Base-by-base conservation (phyloP, 1,140 invertebrate genomes). In the Nomia melanderi region DNA sequence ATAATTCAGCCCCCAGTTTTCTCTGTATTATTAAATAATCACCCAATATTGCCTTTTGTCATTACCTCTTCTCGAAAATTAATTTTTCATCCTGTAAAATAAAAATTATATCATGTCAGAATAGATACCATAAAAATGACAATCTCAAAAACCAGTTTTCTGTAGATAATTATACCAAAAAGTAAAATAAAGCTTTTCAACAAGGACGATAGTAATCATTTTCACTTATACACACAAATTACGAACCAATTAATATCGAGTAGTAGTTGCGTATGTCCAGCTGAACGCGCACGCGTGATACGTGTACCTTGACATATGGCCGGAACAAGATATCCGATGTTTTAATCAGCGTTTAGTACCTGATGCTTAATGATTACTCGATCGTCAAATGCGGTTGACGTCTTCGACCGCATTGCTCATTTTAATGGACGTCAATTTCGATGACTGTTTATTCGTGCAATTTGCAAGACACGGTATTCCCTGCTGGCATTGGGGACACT, bases 381-480 rank as follows among this genome's bases (percentile, higher is more conserved):
- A 72, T 50, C 44, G 62, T 65, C 53, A 66, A 66, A 36, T 65
- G 73, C 39, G 33, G 31, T 69, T 69, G 65, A 76, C 41, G 23
- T 69, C 64, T 69, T 76, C 63, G 64, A 31, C 29, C 53, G 9
- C 73, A 39, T 69, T 69, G 65, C 31, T 69, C 73, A 50, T 69
- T 69, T 69, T 69, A 69, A 76, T 31, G 54, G 33, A 50, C 73
- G 60, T 59, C 65, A 59, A 76, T 76, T 76, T 59, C 56, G 41
- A 29, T 36, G 53, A 66, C 4, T 76, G 65, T 69, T 76, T 76
- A 67, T 76, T 69, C 65, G 53, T 23, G 73, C 47, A 76, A 59
- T 76, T 76, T 76, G 31, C 64, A 69, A 76, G 65, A 76, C 73
- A 60, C 54, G 73, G 59, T 60, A 76, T 69, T 41, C 65, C 14